phyloP scores from a whole-genome alignment of 2,797 vertebrate species.

The Limosa lapponica region DNA sequence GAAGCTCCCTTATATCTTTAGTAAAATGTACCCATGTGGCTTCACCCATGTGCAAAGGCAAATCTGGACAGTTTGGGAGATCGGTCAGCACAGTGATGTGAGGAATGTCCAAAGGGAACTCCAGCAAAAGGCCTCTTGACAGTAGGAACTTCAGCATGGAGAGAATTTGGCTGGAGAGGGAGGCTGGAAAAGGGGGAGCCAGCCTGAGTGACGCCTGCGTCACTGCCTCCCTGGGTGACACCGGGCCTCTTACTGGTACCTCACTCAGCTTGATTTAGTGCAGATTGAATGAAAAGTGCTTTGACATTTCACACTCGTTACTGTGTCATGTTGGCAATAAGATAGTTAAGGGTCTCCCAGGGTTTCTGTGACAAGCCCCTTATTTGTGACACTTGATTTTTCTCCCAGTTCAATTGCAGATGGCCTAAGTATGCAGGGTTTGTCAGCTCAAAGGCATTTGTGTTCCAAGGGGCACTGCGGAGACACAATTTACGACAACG shows the following conservation, averaged over 20 bases:
- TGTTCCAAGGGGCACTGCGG: not conserved
- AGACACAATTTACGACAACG: conserved; percentile 12
- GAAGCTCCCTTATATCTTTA: not conserved
- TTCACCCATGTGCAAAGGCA: not conserved
- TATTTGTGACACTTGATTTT: conserved; percentile 19
- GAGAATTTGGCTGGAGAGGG: not conserved
- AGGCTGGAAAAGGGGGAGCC: not conserved
- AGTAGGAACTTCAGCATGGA: not conserved
- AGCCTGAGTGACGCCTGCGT: not conserved
- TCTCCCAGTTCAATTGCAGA: conserved; percentile 14
- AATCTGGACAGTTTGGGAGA: not conserved
- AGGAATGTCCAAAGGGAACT: not conserved
- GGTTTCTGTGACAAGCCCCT: not conserved
- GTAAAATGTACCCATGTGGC: not conserved
- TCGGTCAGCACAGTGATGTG: not conserved
- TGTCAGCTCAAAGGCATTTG: not conserved
- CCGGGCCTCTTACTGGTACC: not conserved
- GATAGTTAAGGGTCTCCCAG: not conserved
- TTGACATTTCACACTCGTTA: conserved; percentile 3
- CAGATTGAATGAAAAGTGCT: not conserved
- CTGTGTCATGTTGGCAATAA: not conserved
- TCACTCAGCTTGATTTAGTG: conserved; percentile 6
- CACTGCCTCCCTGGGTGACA: not conserved
- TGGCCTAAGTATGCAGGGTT: not conserved
- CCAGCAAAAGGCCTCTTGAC: not conserved